phyloP scores from a whole-genome alignment of 2,888 invertebrate genomes.

The Euplexia lucipara region DNA sequence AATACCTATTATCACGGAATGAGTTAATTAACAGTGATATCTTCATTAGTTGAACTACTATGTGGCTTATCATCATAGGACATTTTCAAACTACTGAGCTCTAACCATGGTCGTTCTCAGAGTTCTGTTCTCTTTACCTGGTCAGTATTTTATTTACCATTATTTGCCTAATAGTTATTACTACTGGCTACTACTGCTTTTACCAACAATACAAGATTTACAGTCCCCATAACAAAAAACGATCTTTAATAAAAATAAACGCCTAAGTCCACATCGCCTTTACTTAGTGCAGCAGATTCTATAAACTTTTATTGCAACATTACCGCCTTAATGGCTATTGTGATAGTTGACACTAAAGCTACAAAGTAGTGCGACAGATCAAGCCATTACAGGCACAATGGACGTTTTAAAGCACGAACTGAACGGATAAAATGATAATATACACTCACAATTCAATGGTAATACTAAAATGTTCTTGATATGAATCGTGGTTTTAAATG shows the following conservation, averaged over 20 bases:
- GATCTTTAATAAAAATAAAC: conserved; percentile 40
- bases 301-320: conserved; percentile 61
- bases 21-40: no score
- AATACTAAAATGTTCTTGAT: conserved; percentile 36
- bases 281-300: conserved; percentile 45
- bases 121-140: no score
- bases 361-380: conserved; percentile 55
- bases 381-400: conserved; percentile 56
- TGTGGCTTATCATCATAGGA: no score
- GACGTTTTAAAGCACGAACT: conserved; percentile 30
- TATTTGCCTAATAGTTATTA: background rate
- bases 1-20: no score
- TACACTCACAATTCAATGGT: conserved; percentile 49
- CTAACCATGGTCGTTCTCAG: no score
- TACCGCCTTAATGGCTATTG: conserved; percentile 53
- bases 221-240: conserved; percentile 18
- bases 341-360: conserved; percentile 50
- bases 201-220: conserved; percentile 26
- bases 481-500: conserved; percentile 35
- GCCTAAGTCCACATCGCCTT: background rate
- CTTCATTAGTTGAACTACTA: no score
- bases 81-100: no score
- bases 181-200: background rate
- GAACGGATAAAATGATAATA: conserved; percentile 46
- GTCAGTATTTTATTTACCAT: no score